Evolutionary conservation across 2,888 invertebrate species (phyloP), one percentile per base, ranked within the genome.

Genomic region (Pristionchus entomophagus): DNA sequence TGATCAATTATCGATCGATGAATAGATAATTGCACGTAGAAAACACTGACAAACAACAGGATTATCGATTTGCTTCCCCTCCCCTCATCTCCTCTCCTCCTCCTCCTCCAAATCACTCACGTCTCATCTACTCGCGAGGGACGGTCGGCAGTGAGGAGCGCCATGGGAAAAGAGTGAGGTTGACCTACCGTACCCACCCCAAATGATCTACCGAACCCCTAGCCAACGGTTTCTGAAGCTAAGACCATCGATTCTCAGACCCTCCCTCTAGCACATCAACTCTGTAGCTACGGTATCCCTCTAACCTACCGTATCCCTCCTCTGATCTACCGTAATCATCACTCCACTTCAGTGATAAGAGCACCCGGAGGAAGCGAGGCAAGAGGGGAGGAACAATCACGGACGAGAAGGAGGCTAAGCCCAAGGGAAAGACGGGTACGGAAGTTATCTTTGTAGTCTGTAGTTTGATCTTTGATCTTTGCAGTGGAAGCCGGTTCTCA

Each of bases 401-500:
- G 38, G 65, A 69, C 38, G 65, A 69, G 10, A 29, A 69, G 6
- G 38, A 69, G 22, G 65, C 32, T 3, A 69, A 38, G 35, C 4
- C 32, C 6, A 22, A 17, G 22, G 65, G 65, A 35, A 69, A 69
- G 65, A 69, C 65, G 4, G 35, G 65, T 69, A 38, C n/a, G n/a
- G n/a, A n/a, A n/a, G n/a, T n/a, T n/a, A n/a, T n/a, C n/a, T n/a
- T n/a, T n/a, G n/a, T n/a, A 69, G 65, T 69, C 32, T 59, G 29
- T 29, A 29, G 59, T 29, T 8, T 65, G 65, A 65, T 65, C 65
- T 65, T 35, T 65, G n/a, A 35, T 65, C 65, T 35, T 22, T 56
- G 22, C 73, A 73, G 73, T n/a, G 41, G 73, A 73, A 32, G n/a
- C n/a, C n/a, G n/a, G n/a, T 26, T n/a, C n/a, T 10, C 73, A 73